phyloP scores from a whole-genome alignment of 2,113 vertebrate species.

The Etheostoma cragini region DNA sequence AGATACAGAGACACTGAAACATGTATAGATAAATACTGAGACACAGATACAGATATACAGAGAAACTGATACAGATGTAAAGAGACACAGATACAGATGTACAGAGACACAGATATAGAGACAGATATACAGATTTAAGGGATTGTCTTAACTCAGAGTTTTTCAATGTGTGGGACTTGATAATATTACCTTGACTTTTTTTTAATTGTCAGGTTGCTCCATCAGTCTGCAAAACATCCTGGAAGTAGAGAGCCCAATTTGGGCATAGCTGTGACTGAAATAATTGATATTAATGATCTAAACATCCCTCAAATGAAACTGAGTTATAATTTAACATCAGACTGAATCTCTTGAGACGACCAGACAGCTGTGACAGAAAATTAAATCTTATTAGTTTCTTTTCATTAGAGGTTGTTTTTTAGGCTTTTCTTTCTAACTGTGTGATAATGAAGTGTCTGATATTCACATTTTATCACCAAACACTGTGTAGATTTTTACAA shows the following conservation, averaged over 20 bases:
- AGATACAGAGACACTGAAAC: too few species aligned
- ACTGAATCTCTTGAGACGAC: conserved; percentile 14
- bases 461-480: not conserved
- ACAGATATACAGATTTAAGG: too few species aligned
- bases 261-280: not conserved
- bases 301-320: conserved; percentile 4
- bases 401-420: not conserved
- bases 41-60: too few species aligned
- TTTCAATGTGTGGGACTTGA: not conserved
- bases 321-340: conserved; percentile 19
- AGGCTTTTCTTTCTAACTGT: not conserved
- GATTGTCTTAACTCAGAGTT: not conserved
- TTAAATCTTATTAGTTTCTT: not conserved
- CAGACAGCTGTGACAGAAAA: conserved; percentile 17
- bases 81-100: too few species aligned
- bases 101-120: too few species aligned
- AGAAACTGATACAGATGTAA: too few species aligned
- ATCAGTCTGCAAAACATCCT: not conserved
- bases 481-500: not conserved
- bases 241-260: not conserved
- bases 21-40: too few species aligned
- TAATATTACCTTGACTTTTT: not conserved
- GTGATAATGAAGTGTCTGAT: not conserved
- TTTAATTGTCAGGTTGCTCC: too few species aligned
- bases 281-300: conserved; percentile 8